Conservation (phyloP, 2,888 invertebrate genomes). For the Lissocephala sabroskyi region DNA sequence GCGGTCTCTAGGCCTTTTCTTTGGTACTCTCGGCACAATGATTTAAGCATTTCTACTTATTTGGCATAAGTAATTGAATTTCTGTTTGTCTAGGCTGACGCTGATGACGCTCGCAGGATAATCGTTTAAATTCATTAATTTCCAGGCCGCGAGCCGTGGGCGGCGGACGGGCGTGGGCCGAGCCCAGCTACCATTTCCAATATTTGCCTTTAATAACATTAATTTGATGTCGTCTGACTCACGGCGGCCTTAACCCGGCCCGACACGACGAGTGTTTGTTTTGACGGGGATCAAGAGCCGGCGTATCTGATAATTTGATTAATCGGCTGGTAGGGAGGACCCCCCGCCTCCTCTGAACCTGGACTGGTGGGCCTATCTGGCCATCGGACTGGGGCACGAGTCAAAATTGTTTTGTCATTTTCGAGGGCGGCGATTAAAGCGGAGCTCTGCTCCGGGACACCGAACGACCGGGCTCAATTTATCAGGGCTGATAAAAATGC, state of each 20-base stretch:
- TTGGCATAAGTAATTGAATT: slow-evolving; percentile 65
- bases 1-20: neutral
- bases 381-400: slow-evolving; percentile 22
- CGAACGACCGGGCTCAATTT: slow-evolving; percentile 64
- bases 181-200: slow-evolving; percentile 17
- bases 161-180: slow-evolving; percentile 17
- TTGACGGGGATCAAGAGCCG: slow-evolving; percentile 52
- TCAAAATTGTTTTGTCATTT: slow-evolving; percentile 48
- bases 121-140: slow-evolving; percentile 58
- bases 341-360: neutral
- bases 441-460: too few relatives aligned
- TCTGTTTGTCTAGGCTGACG: slow-evolving; percentile 43
- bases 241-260: slow-evolving; percentile 14
- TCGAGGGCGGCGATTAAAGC: slow-evolving; percentile 1
- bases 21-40: slow-evolving; percentile 15
- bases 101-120: slow-evolving; percentile 51
- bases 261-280: slow-evolving; percentile 47
- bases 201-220: slow-evolving; percentile 63
- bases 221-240: slow-evolving; percentile 51
- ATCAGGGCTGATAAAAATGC: slow-evolving; percentile 57
- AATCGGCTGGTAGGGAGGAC: slow-evolving; percentile 39
- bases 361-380: slow-evolving; percentile 3
- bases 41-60: slow-evolving; percentile 61
- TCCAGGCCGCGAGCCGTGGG: slow-evolving; percentile 11
- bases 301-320: slow-evolving; percentile 61